phyloP scores from a whole-genome alignment of 1,140 invertebrate species.

The Subanguina moxae region DNA sequence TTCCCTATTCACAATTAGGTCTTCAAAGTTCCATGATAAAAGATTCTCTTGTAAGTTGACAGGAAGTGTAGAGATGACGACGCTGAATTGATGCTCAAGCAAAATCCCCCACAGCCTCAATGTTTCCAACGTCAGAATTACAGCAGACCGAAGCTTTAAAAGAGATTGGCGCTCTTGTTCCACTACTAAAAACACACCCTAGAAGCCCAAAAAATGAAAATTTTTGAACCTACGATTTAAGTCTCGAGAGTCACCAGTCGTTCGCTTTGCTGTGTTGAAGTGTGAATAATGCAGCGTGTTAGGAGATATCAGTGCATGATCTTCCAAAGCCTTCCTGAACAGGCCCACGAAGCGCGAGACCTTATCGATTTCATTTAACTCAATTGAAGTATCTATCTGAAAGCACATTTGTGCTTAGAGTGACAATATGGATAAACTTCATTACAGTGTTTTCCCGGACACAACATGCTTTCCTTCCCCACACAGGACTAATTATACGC shows the following conservation, averaged over 20 bases:
- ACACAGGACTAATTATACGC: slow-evolving; percentile 48
- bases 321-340: slow-evolving; percentile 13
- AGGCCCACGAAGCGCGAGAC: slow-evolving; percentile 7
- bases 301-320: slow-evolving; percentile 9
- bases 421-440: slow-evolving; percentile 1
- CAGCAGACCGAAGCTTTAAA: slow-evolving; percentile 72
- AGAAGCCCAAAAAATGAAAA: too few species aligned
- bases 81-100: slow-evolving; percentile 84
- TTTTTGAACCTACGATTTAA: neutral
- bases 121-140: slow-evolving; percentile 79
- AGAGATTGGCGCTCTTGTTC: slow-evolving; percentile 70
- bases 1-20: slow-evolving; percentile 77
- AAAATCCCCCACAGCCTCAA: slow-evolving; percentile 87
- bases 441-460: slow-evolving; percentile 2
- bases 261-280: neutral
- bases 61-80: slow-evolving; percentile 66
- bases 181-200: slow-evolving; percentile 9
- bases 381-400: slow-evolving; percentile 17
- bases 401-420: slow-evolving; percentile 3
- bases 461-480: slow-evolving; percentile 36
- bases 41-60: slow-evolving; percentile 68
- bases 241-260: neutral
- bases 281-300: slow-evolving; percentile 1
- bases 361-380: slow-evolving; percentile 15
- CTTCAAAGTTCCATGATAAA: slow-evolving; percentile 69